Evolutionary conservation across 1,140 invertebrate species (phyloP).

Genomic region (Mesaphorura yosii): DNA sequence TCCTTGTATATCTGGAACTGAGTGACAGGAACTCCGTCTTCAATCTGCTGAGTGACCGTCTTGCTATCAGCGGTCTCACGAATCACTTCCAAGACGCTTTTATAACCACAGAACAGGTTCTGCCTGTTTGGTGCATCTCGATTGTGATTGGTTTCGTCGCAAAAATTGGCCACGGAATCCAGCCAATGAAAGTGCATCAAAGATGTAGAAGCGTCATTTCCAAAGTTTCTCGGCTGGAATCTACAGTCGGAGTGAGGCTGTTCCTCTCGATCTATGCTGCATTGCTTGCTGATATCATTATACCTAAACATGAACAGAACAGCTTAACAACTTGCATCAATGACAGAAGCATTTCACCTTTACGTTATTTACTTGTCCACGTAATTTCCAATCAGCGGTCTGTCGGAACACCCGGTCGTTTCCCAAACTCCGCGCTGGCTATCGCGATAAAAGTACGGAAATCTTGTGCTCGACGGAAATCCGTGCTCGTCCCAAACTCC

Average conservation of each 20-base stretch:
- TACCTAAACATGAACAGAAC: too few relatives aligned
- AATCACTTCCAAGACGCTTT: slow-evolving; percentile 38
- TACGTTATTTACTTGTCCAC: slow-evolving; percentile 8
- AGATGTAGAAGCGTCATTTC: not conserved
- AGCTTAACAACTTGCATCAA: too few relatives aligned
- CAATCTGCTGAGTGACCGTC: not conserved
- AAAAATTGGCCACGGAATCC: slow-evolving; percentile 33
- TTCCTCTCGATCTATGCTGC: too few relatives aligned
- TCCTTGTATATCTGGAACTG: not conserved
- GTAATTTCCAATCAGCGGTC: slow-evolving; percentile 8
- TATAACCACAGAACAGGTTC: slow-evolving; percentile 36
- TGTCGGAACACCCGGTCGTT: slow-evolving; percentile 15
- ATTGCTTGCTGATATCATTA: too few relatives aligned
- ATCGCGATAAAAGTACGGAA: slow-evolving; percentile 21
- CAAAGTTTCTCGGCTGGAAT: not conserved
- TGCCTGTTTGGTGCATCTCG: slow-evolving; percentile 36
- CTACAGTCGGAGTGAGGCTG: too few relatives aligned
- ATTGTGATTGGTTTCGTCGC: slow-evolving; percentile 36
- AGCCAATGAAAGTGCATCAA: slow-evolving; percentile 24
- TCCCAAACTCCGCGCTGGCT: slow-evolving; percentile 24
- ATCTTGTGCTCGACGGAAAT: slow-evolving; percentile 13
- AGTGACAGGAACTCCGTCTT: not conserved
- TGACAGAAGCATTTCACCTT: too few relatives aligned
- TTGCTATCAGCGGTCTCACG: slow-evolving; percentile 36
- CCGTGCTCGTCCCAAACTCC: slow-evolving; percentile 26